Base-by-base conservation (phyloP, 1,140 invertebrate species). In the Drosophila bocqueti region DNA sequence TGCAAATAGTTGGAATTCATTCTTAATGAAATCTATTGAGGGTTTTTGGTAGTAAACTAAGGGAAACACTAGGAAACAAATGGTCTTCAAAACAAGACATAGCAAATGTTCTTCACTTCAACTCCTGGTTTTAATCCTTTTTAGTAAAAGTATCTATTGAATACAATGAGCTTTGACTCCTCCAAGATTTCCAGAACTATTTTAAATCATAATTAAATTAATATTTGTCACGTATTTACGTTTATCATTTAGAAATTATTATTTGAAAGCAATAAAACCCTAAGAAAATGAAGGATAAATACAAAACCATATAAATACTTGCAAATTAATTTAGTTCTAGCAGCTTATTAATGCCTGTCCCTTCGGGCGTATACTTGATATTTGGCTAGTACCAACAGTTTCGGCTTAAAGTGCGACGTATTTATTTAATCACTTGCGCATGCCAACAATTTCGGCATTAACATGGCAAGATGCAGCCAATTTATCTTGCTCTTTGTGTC, bases 401-500 rank as follows among this genome's bases (percentile, higher is more conserved):
- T 42, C 9, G 26, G 45, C 58, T n/a, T 36, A 34, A 47, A 67
- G 42, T 72, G 43, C 69, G 54, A 49, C 69, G 67, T 52, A 73
- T 52, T 85, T 78, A 60, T 69, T 84, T 73, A 77, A 84, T 76
- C 45, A 38, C 58, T 40, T 60, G 38, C 55, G 59, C 67, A 57
- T 79, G 76, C 61, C 61, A 72, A 54, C 50, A 73, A 68, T 64
- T 78, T 57, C 26, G 42, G 36, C 69, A 76, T 79, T 73, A 69
- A 55, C 36, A 47, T 77, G 45, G 71, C 71, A n/a, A 55, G 49
- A 64, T 80, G 57, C 55, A 47, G 65, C 52, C 75, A 54, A 83
- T 87, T 86, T 63, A 77, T 87, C 80, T 87, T 83, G 83, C 79
- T 79, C 83, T 72, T 77, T 73, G 55, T 78, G 74, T 47, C 74